Conservation (phyloP, 2,113 vertebrate species). For the Syrmaticus mikado region DNA sequence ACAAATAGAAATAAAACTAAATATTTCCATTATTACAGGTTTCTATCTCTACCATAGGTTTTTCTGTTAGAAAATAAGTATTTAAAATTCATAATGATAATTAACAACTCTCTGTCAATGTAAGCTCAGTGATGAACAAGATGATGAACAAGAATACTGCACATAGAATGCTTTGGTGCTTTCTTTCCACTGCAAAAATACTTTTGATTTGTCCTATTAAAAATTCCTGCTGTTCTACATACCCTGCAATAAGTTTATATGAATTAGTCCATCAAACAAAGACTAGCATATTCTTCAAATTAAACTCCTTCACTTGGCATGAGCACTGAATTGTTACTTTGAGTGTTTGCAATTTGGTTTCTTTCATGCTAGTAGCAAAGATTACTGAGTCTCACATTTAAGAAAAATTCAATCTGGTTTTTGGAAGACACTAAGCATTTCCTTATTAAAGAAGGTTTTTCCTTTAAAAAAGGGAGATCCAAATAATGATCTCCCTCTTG, state of each 20-base stretch:
- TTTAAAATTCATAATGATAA: background rate
- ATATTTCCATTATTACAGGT: background rate
- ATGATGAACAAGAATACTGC: background rate
- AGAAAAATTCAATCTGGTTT: slow-evolving; percentile 33
- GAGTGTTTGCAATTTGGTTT: slow-evolving; percentile 3
- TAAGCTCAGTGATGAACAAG: background rate
- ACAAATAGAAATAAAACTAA: background rate
- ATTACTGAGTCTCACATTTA: slow-evolving; percentile 7
- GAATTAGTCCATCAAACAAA: background rate
- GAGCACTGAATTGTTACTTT: background rate
- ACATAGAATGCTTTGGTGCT: background rate
- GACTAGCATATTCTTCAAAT: background rate
- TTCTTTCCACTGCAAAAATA: background rate
- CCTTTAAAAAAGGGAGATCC: slow-evolving; percentile 40
- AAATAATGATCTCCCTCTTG: slow-evolving; percentile 18
- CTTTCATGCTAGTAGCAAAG: background rate
- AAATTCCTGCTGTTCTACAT: background rate
- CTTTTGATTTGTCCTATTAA: background rate
- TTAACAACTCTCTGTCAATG: background rate
- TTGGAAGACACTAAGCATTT: background rate
- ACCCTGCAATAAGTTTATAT: background rate
- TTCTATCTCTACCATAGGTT: background rate
- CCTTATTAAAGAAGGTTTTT: slow-evolving; percentile 52
- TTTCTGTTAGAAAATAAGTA: background rate
- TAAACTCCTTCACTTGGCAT: background rate